Evolutionary conservation across 2,888 invertebrate species (phyloP).

Genomic region (Parnassius mnemosyne): DNA sequence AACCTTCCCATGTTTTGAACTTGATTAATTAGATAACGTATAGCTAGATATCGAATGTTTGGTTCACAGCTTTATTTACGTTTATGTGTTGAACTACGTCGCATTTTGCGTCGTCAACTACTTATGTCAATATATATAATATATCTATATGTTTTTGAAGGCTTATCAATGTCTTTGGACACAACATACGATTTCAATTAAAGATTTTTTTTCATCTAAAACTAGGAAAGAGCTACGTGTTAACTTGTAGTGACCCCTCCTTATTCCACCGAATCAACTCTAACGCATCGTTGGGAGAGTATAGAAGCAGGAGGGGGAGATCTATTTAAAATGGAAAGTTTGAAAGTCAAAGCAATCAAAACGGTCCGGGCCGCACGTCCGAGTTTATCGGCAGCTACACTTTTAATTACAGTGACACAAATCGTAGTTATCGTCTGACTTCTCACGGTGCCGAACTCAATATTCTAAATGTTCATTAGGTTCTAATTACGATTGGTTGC

Average conservation of each 20-base stretch:
- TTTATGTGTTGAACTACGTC: slow-evolving; percentile 13
- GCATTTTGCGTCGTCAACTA: slow-evolving; percentile 25
- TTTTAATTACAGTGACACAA: slow-evolving; percentile 80
- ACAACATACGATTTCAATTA: slow-evolving; percentile 80
- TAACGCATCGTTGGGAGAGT: slow-evolving; percentile 34
- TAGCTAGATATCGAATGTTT: too few species aligned
- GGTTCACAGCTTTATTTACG: too few species aligned
- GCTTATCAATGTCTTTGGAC: slow-evolving; percentile 68
- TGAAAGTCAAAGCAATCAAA: slow-evolving; percentile 64
- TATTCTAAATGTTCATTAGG: slow-evolving; percentile 77
- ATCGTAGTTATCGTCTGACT: slow-evolving; percentile 75
- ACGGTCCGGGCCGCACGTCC: slow-evolving; percentile 60
- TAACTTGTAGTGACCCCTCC: slow-evolving; percentile 54
- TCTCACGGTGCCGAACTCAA: slow-evolving; percentile 78
- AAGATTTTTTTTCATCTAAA: slow-evolving; percentile 66
- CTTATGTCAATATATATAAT: slow-evolving; percentile 43
- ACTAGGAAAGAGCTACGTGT: slow-evolving; percentile 62
- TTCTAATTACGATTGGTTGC: slow-evolving; percentile 79
- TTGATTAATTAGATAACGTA: too few species aligned
- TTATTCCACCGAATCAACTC: slow-evolving; percentile 31
- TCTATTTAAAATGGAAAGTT: slow-evolving; percentile 56
- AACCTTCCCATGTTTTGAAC: too few species aligned
- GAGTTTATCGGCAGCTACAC: slow-evolving; percentile 76
- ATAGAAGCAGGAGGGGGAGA: slow-evolving; percentile 41
- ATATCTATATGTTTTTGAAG: slow-evolving; percentile 45